Evolutionary conservation across 30 jellyfish, hydroid and myxozoan genomes (phyloP).

Genomic region (Cassiopea xamachana): DNA sequence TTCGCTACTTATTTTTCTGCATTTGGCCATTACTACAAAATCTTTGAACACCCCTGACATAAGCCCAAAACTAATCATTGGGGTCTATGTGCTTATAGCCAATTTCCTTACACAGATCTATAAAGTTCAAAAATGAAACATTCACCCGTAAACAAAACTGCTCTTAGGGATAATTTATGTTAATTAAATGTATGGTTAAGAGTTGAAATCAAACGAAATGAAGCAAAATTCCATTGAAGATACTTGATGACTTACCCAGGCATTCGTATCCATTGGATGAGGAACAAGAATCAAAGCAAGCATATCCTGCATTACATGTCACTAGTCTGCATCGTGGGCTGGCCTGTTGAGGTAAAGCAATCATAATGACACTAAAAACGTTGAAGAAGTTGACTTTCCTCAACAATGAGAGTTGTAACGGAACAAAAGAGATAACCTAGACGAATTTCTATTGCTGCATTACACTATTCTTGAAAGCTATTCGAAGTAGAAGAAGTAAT

Average conservation of each 20-base stretch:
- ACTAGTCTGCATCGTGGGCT: slow-evolving; percentile 7
- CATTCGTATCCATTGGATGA: background rate
- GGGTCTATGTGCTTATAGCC: too few relatives aligned
- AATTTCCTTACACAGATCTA: too few relatives aligned
- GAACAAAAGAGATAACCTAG: background rate
- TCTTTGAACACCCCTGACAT: too few relatives aligned
- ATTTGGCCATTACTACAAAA: too few relatives aligned
- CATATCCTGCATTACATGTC: background rate
- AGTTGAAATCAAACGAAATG: background rate
- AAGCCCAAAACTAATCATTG: too few relatives aligned
- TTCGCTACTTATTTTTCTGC: too few relatives aligned
- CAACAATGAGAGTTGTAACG: background rate
- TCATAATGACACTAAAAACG: background rate
- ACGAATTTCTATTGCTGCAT: background rate
- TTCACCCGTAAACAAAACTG: too few relatives aligned
- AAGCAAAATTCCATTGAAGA: background rate
- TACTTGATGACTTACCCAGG: background rate
- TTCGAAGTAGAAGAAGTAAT: background rate
- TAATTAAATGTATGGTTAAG: too few relatives aligned
- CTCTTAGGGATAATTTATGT: too few relatives aligned
- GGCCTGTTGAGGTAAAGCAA: background rate
- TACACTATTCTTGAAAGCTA: too few relatives aligned
- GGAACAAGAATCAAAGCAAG: slow-evolving; percentile 2
- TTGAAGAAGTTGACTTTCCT: background rate
- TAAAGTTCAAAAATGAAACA: too few relatives aligned